Base-by-base conservation (phyloP, 2,797 vertebrate species). In the Podarcis siculus region DNA sequence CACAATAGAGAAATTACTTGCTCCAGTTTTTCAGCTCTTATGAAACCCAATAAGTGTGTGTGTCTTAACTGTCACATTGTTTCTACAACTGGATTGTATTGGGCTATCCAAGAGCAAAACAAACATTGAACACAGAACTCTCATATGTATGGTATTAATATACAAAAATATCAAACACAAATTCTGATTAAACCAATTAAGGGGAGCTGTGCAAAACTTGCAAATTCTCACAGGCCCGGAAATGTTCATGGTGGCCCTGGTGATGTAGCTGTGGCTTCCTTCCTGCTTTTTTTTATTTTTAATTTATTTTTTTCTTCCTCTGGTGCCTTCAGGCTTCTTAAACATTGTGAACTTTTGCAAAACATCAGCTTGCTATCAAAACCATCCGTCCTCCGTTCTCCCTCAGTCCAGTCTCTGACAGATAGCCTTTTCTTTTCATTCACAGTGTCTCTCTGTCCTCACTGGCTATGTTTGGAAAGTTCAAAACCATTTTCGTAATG, bases 341-440 rank as follows among this genome's bases (percentile, higher is more conserved):
- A 85, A 45, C 37, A 58, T 83, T 83, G 61, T 3, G 55, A 82
- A 73, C 78, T 79, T 23, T 89, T 93, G 49, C 85, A 75, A 92
- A 91, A 86, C 69, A n/a, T 39, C 88, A 91, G 67, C 67, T 64
- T 91, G 55, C 64, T 92, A 90, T 91, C 13, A 8, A 79, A 93
- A 55, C 17, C 35, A 85, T 42, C 13, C 2, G 82, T 90, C 89
- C n/a, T 90, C 82, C 76, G 10, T 86, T 89, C 86, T 90, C 83
- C 1, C n/a, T 82, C 21, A 76, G 86, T 86, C 17, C 42, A 85
- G 17, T 66, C 85, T 89, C 58, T 83, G 81, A 83, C 23, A 72
- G 73, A 83, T 79, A 82, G 39, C 61, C 3, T 55, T 89, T 78
- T 89, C 25, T 64, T 90, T 95, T 89, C 64, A 69, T 79, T 91